These are phyloP conservation scores for Dasypolia templi DNA, from an alignment of 2,888 invertebrate genomes.

Conservation along the genomic window DNA sequence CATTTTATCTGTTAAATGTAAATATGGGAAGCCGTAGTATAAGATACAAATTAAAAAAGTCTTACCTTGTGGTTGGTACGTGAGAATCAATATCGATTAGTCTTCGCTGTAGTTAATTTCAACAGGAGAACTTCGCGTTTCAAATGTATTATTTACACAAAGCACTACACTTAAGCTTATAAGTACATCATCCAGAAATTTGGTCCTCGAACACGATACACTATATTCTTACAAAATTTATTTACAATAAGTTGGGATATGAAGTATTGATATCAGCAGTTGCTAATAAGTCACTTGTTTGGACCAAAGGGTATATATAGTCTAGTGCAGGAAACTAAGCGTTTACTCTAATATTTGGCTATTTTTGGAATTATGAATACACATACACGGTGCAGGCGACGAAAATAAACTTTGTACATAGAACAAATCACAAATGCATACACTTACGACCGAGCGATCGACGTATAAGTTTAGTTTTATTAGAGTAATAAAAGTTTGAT, in stretches of 20 bases:
- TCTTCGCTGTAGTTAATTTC: slow-evolving; percentile 73
- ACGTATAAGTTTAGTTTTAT: slow-evolving; percentile 47
- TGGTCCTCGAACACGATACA: slow-evolving; percentile 78
- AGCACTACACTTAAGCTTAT: slow-evolving; percentile 73
- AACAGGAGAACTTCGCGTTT: slow-evolving; percentile 51
- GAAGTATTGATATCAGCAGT: slow-evolving; percentile 79
- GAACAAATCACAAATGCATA: slow-evolving; percentile 77
- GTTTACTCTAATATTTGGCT: slow-evolving; percentile 62
- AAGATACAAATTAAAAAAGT: slow-evolving; percentile 39
- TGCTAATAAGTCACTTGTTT: slow-evolving; percentile 84
- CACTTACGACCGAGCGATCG: slow-evolving; percentile 71
- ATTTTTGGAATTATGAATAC: slow-evolving; percentile 67
- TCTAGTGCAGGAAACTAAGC: slow-evolving; percentile 61
- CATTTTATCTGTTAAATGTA: slow-evolving; percentile 13
- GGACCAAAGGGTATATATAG: slow-evolving; percentile 79
- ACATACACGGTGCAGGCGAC: slow-evolving; percentile 70
- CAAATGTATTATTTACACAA: slow-evolving; percentile 75
- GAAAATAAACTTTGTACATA: slow-evolving; percentile 80
- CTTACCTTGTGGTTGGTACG: slow-evolving; percentile 76
- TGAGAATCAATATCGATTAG: slow-evolving; percentile 78
- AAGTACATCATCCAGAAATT: slow-evolving; percentile 71
- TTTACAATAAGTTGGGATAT: slow-evolving; percentile 71
- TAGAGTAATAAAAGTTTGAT: slow-evolving; percentile 53
- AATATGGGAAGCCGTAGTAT: slow-evolving; percentile 54
- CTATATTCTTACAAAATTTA: slow-evolving; percentile 61